Conservation (phyloP, 2,888 invertebrate genomes). For the Choreutis nemorana region DNA sequence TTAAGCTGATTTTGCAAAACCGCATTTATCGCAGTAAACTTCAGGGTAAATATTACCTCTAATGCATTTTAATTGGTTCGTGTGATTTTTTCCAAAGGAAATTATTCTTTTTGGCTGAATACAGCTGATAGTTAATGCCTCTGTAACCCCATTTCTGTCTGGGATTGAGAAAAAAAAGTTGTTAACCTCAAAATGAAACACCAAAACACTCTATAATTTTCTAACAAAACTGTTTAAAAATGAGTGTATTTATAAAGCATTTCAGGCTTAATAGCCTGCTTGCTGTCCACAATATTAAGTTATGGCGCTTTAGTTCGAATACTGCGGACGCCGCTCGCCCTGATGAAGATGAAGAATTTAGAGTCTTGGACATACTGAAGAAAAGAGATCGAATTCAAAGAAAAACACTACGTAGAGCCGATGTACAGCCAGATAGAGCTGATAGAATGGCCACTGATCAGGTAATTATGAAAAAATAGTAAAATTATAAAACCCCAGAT, state of each 20-base stretch:
- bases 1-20: too few relatives aligned
- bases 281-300: constrained; percentile 25
- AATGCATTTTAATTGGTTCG: constrained; percentile 1
- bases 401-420: constrained; percentile 24
- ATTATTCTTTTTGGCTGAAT: neutral
- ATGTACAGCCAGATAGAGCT: constrained; percentile 49
- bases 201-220: too few relatives aligned
- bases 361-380: constrained; percentile 59
- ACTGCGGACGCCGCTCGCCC: constrained; percentile 31
- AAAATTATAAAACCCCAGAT: too few relatives aligned
- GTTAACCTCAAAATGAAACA: constrained; percentile 23
- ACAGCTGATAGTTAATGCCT: neutral
- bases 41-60: too few relatives aligned
- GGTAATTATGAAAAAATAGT: too few relatives aligned
- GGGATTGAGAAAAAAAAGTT: constrained; percentile 6
- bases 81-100: constrained; percentile 2
- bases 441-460: constrained; percentile 50
- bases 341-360: constrained; percentile 48
- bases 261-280: constrained; percentile 26
- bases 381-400: constrained; percentile 31
- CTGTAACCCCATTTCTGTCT: constrained; percentile 1
- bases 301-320: constrained; percentile 49
- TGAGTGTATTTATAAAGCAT: constrained; percentile 46
- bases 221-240: constrained; percentile 19
- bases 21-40: too few relatives aligned